Evolutionary conservation across 92 coral and sea anemone species (phyloP).

Genomic region (Galaxea fascicularis): DNA sequence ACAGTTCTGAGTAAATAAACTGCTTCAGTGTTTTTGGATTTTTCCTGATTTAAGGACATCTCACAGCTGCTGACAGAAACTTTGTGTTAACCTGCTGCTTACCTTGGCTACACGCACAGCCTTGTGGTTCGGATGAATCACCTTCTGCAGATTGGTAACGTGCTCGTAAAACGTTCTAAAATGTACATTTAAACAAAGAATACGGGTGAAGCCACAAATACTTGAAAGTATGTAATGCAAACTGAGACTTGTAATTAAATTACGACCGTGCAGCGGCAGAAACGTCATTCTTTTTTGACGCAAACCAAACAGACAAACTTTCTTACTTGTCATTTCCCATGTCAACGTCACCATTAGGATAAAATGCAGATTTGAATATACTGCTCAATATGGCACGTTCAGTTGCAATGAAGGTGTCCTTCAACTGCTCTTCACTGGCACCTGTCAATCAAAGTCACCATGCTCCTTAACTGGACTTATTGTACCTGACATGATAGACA

Average conservation of each 20-base stretch:
- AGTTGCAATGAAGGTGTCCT: slow-evolving; percentile 76
- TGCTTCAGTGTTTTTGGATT: no score
- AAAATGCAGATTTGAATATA: slow-evolving; percentile 86
- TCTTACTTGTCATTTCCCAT: slow-evolving; percentile 86
- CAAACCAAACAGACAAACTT: no score
- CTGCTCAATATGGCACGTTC: slow-evolving; percentile 92
- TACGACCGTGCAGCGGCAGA: no score
- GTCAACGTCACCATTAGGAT: slow-evolving; percentile 94
- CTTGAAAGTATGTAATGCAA: no score
- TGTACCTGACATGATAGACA: background rate
- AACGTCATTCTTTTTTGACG: no score
- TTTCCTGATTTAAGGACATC: no score
- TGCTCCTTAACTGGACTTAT: background rate
- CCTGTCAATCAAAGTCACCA: slow-evolving; percentile 49
- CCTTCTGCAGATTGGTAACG: slow-evolving; percentile 74
- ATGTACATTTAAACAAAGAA: background rate
- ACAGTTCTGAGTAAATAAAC: background rate
- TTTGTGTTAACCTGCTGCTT: background rate
- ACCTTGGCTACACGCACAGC: slow-evolving; percentile 97
- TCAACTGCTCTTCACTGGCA: slow-evolving; percentile 78
- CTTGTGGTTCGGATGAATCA: slow-evolving; percentile 84
- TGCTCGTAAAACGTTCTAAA: slow-evolving; percentile 88
- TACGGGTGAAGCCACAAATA: background rate
- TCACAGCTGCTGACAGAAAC: background rate
- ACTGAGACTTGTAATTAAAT: no score